phyloP scores from a whole-genome alignment of 2,888 invertebrate species.

The Sinotaia quadrata region DNA sequence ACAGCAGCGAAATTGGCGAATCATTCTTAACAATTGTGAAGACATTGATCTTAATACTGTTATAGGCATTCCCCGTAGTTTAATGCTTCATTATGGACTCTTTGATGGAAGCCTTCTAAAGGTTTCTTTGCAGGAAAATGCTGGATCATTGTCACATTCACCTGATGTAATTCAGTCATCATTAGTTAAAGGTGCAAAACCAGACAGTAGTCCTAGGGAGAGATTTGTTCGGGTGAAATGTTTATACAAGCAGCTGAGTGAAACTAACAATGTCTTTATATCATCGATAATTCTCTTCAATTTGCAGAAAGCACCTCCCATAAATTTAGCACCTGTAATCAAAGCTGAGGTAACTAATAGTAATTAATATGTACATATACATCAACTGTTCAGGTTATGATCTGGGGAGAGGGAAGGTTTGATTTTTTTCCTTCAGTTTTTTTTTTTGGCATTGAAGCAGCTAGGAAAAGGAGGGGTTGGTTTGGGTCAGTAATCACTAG shows the following conservation, averaged over 20 bases:
- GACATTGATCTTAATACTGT: slow-evolving; percentile 57
- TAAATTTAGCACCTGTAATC: slow-evolving; percentile 33
- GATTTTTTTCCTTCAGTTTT: too few relatives aligned
- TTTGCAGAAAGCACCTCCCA: slow-evolving; percentile 46
- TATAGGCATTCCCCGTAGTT: slow-evolving; percentile 57
- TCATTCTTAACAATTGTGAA: slow-evolving; percentile 47
- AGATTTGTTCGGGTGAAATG: slow-evolving; percentile 53
- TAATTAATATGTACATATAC: too few relatives aligned
- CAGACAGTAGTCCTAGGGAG: slow-evolving; percentile 15
- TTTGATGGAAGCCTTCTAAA: slow-evolving; percentile 61
- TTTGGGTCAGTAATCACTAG: too few relatives aligned
- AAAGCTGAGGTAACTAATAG: slow-evolving; percentile 35
- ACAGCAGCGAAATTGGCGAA: slow-evolving; percentile 53
- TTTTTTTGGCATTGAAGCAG: too few relatives aligned
- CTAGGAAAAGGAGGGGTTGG: too few relatives aligned
- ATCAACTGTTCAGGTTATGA: too few relatives aligned
- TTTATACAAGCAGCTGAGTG: slow-evolving; percentile 48
- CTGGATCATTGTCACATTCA: too few relatives aligned
- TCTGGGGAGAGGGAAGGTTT: too few relatives aligned
- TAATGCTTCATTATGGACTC: slow-evolving; percentile 56
- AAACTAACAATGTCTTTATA: slow-evolving; percentile 52
- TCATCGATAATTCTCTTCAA: slow-evolving; percentile 64
- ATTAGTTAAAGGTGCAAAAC: slow-evolving; percentile 3
- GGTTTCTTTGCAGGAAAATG: slow-evolving; percentile 40
- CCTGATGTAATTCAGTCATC: background rate